Base-by-base conservation (phyloP, 2,113 vertebrate species). In the Arothron firmamentum region DNA sequence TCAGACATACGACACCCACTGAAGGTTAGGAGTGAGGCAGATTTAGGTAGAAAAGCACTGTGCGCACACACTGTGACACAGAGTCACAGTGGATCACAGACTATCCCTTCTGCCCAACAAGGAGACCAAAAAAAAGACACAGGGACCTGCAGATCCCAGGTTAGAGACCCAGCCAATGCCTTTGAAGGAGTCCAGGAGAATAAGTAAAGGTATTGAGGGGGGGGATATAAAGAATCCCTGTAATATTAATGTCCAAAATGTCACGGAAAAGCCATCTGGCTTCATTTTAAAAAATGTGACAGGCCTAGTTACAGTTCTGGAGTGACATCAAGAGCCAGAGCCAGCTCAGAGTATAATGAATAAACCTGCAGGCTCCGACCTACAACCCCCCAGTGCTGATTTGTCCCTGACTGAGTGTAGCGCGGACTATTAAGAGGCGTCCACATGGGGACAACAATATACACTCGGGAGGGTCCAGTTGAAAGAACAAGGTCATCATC, bases 201-300 rank as follows among this genome's bases (percentile, higher is more conserved):
- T 62, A 72, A 65, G 60, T 52, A 60, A 72, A 43, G 72, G 68
- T 67, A 58, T 60, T 59, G 34, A 38, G 58, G 86, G 84, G 80
- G 69, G 62, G 85, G 88, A 91, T 92, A 86, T 78, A 86, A 84
- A 84, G 84, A 92, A 91, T 93, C 84, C 81, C 73, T 3, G 58
- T 91, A 84, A 80, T 91, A 92, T 90, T 88, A 92, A 88, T 82
- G 70, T 92, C 90, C 91, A 91, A 93, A 94, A 92, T 93, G 92
- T 92, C 91, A 90, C 72, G 86, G 85, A 74, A 86, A 89, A 87
- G 81, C 90, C 72, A 76, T 0, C 34, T 38, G 1, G 74, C 63
- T 71, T 79, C 73, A 56, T 80, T 81, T 59, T 18, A 49, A 17
- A 75, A 67, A 80, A 65, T 18, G 43, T 25, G 10, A 46, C 45